Evolutionary conservation across 2,797 vertebrate genomes (phyloP).

Genomic region (Euthynnus affinis): DNA sequence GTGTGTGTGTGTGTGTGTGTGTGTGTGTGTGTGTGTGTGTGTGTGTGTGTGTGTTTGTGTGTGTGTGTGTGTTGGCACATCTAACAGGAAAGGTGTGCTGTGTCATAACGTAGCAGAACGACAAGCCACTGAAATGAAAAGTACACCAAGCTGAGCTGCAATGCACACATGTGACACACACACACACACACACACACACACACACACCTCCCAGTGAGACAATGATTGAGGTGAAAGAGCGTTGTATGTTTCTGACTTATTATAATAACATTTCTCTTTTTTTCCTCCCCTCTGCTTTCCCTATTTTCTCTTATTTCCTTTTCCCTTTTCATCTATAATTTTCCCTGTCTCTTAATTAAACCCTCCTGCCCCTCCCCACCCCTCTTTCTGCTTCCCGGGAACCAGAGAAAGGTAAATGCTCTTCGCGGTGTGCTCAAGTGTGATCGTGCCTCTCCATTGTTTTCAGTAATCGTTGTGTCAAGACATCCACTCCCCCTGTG

Average conservation of each 20-base stretch:
- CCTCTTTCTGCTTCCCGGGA: slow-evolving; percentile 66
- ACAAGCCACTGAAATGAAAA: slow-evolving; percentile 60
- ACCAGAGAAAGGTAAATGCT: slow-evolving; percentile 83
- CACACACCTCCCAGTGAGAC: slow-evolving; percentile 26
- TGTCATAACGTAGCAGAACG: slow-evolving; percentile 41
- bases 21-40: slow-evolving; percentile 2
- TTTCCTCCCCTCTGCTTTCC: background rate
- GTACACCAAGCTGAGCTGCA: slow-evolving; percentile 42
- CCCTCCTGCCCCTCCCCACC: background rate
- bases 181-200: slow-evolving; percentile 34
- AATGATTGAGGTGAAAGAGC: slow-evolving; percentile 42
- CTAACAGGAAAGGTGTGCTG: slow-evolving; percentile 43
- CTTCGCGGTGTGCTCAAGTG: slow-evolving; percentile 28
- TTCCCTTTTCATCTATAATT: background rate
- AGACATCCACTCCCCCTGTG: slow-evolving; percentile 7
- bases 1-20: slow-evolving; percentile 23
- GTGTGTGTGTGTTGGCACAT: slow-evolving; percentile 10
- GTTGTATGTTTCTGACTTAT: slow-evolving; percentile 37
- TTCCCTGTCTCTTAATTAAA: slow-evolving; percentile 1
- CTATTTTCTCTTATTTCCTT: background rate
- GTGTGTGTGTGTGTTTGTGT: slow-evolving; percentile 24
- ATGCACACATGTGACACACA: slow-evolving; percentile 20
- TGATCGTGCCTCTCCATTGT: slow-evolving; percentile 34
- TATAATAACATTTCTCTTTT: slow-evolving; percentile 54
- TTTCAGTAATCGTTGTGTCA: slow-evolving; percentile 48